Conservation (phyloP, 2,113 vertebrate genomes). For the Labeo catla region DNA sequence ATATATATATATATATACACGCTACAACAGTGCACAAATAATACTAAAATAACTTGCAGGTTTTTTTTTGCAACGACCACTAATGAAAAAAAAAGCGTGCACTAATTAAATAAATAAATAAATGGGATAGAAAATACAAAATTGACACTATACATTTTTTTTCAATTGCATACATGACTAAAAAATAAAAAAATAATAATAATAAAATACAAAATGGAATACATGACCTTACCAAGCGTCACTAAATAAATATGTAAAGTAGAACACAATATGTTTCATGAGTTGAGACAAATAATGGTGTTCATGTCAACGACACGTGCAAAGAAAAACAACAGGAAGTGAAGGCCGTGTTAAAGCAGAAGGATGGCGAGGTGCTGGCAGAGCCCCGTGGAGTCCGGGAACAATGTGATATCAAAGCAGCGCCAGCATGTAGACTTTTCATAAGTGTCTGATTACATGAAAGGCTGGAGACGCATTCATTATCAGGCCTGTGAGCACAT, state of each 20-base stretch:
- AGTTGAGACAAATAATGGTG: conserved; percentile 15
- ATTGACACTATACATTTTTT: too few species aligned
- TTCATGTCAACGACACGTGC: conserved; percentile 25
- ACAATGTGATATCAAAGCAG: conserved; percentile 62
- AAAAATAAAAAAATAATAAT: too few species aligned
- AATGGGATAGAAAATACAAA: too few species aligned
- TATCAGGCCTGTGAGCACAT: conserved; percentile 54
- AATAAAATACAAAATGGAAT: background rate
- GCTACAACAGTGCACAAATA: too few species aligned
- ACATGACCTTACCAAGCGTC: background rate
- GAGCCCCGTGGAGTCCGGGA: conserved; percentile 56
- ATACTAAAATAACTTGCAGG: background rate
- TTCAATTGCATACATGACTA: too few species aligned
- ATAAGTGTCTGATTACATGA: conserved; percentile 70
- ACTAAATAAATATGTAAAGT: background rate
- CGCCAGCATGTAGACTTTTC: conserved; percentile 56
- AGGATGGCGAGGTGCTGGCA: conserved; percentile 26
- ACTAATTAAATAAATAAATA: too few species aligned
- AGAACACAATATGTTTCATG: conserved; percentile 11
- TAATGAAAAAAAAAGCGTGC: background rate
- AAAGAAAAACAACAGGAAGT: conserved; percentile 16
- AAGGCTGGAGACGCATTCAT: conserved; percentile 54
- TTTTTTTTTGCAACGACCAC: too few species aligned
- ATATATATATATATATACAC: too few species aligned
- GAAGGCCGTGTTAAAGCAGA: conserved; percentile 8